phyloP scores from a whole-genome alignment of 2,888 invertebrate genomes.

The Acronicta psi region DNA sequence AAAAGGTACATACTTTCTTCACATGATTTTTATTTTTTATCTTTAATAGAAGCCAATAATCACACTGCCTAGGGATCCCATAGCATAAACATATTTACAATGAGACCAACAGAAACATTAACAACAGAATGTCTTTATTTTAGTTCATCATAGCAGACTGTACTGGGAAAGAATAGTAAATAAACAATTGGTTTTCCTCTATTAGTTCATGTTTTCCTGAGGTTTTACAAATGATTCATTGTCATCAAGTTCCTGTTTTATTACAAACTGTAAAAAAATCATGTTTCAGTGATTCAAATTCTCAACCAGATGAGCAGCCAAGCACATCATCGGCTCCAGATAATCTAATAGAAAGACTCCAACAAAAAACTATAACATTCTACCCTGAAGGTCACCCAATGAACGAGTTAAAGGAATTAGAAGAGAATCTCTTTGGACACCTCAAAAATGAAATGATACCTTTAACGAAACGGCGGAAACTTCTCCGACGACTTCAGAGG shows the following conservation, averaged over 20 bases:
- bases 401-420: constrained; percentile 85
- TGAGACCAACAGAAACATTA: too few species aligned
- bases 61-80: too few species aligned
- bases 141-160: too few species aligned
- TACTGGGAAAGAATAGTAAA: too few species aligned
- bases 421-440: constrained; percentile 83
- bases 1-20: constrained; percentile 59
- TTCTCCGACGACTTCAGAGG: constrained; percentile 81
- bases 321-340: constrained; percentile 62
- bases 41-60: too few species aligned
- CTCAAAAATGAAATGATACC: constrained; percentile 77
- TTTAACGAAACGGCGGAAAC: constrained; percentile 81
- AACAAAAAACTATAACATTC: constrained; percentile 63
- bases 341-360: constrained; percentile 58
- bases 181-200: too few species aligned
- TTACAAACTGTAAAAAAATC: background rate
- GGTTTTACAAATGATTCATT: too few species aligned
- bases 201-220: too few species aligned
- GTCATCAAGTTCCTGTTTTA: too few species aligned
- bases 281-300: constrained; percentile 11
- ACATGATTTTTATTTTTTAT: too few species aligned
- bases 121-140: too few species aligned
- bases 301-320: constrained; percentile 53
- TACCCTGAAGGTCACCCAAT: constrained; percentile 87
- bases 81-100: too few species aligned